Percentiles rank a stretch among this genome's conserved stretches.
phyloP scores from a whole-genome alignment of 2,888 invertebrate genomes.

The Ferrisia virgata region DNA sequence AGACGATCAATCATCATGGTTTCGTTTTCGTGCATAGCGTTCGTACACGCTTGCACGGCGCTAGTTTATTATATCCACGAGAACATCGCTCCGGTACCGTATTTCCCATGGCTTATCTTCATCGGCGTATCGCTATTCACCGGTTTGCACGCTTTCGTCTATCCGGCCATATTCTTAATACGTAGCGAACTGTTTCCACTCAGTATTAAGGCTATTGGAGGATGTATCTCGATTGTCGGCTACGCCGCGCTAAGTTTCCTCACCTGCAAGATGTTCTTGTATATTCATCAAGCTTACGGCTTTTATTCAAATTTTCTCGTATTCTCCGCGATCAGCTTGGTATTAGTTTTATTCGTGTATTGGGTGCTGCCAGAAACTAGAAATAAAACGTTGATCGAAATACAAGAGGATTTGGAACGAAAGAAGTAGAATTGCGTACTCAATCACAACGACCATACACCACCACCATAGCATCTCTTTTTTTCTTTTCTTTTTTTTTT shows the following conservation, averaged over 20 bases:
- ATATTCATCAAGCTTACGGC: not conserved
- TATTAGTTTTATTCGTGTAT: not conserved
- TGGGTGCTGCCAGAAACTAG: slow-evolving; percentile 7
- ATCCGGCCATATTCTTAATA: slow-evolving; percentile 4
- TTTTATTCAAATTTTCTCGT: slow-evolving; percentile 13
- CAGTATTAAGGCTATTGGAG: not conserved
- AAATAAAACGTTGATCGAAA: slow-evolving; percentile 6
- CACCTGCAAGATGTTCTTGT: slow-evolving; percentile 10
- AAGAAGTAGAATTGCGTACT: too few relatives aligned
- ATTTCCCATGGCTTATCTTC: slow-evolving; percentile 39
- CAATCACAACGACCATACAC: not conserved
- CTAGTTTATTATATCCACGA: not conserved
- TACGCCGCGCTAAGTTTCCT: not conserved
- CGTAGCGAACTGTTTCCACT: slow-evolving; percentile 28
- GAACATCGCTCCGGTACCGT: not conserved
- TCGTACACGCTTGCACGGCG: not conserved
- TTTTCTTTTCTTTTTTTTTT: not conserved
- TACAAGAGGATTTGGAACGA: not conserved
- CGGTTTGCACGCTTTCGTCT: not conserved
- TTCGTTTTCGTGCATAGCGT: not conserved
- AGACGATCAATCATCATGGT: slow-evolving; percentile 43
- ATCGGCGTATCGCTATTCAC: not conserved
- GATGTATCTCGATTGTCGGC: not conserved
- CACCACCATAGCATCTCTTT: not conserved
- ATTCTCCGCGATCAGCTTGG: not conserved